Conservation (phyloP, 2,797 vertebrate species). For the Limnodromus scolopaceus region DNA sequence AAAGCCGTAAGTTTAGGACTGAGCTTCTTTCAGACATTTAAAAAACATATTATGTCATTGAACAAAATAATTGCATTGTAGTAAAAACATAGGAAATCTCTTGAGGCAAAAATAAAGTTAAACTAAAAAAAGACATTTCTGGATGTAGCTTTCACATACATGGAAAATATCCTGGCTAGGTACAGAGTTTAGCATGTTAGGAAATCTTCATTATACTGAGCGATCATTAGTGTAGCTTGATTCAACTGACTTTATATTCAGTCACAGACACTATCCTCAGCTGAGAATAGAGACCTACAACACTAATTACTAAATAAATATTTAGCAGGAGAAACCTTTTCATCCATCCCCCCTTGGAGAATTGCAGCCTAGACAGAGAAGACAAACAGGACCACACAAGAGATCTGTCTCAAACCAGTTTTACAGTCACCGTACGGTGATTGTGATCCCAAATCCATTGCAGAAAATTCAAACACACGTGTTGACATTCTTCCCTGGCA, state of each 20-base stretch:
- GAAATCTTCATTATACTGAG: not conserved
- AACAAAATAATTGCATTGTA: not conserved
- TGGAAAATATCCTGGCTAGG: not conserved
- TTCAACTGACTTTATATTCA: not conserved
- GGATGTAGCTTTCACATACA: not conserved
- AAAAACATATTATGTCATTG: not conserved
- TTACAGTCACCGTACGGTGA: not conserved
- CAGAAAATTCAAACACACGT: not conserved
- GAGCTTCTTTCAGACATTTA: not conserved
- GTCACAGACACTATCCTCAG: not conserved
- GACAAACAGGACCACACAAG: too few species aligned
- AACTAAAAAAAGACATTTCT: not conserved
- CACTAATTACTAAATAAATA: not conserved
- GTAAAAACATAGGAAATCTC: not conserved
- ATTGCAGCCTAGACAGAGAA: not conserved
- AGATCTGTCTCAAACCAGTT: not conserved
- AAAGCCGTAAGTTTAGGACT: not conserved
- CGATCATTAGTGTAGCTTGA: not conserved
- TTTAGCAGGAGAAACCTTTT: not conserved
- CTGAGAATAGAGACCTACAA: not conserved
- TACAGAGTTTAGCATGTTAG: not conserved
- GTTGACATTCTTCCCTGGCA: not conserved
- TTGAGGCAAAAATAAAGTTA: not conserved
- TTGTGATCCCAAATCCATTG: not conserved
- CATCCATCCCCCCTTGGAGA: not conserved